These are phyloP conservation scores for Eretmocerus hayati DNA, from an alignment of 2,888 invertebrate genomes.

Conservation along the genomic window DNA sequence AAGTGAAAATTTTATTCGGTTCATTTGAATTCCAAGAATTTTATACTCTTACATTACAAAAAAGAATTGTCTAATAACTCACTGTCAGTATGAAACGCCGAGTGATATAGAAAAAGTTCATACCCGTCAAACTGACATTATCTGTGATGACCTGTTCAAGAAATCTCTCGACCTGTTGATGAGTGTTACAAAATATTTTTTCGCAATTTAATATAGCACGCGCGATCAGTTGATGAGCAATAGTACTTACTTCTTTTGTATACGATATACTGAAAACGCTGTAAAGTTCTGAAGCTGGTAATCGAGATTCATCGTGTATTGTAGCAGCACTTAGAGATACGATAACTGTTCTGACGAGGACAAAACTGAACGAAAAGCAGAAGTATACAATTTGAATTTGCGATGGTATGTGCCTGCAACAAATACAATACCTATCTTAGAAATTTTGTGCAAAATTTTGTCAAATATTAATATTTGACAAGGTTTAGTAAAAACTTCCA, in stretches of 20 bases:
- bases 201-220: not conserved
- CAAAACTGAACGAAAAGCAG: constrained; percentile 59
- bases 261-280: constrained; percentile 58
- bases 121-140: not conserved
- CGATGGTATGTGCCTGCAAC: constrained; percentile 47
- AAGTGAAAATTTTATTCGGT: no score
- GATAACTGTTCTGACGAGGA: constrained; percentile 56
- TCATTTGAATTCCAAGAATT: no score
- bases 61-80: no score
- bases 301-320: constrained; percentile 53
- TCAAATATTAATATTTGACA: no score
- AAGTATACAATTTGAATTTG: constrained; percentile 57
- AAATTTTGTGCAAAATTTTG: no score
- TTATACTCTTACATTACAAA: no score
- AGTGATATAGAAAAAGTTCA: constrained; percentile 30
- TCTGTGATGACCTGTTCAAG: not conserved
- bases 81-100: no score
- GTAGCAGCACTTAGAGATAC: constrained; percentile 59
- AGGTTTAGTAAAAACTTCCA: no score
- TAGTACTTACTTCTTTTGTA: constrained; percentile 52
- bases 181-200: not conserved
- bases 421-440: no score
- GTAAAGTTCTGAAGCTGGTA: constrained; percentile 55
- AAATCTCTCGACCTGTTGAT: not conserved
- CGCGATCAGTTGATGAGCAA: not conserved